Conservation (phyloP, 2,113 vertebrate genomes). For the Cavia aperea region DNA sequence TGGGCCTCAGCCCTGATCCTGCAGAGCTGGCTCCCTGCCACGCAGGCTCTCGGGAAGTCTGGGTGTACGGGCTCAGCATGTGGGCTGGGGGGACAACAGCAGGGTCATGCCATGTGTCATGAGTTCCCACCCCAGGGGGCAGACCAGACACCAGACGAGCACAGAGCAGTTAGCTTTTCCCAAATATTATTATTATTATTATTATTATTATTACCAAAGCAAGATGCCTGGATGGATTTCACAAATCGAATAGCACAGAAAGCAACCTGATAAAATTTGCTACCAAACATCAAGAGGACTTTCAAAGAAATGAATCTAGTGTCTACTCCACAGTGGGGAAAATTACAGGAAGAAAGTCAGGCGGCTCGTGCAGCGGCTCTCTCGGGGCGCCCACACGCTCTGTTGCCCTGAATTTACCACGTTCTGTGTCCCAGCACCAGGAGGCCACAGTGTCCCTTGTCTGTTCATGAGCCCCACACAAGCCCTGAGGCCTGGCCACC, state of each 20-base stretch:
- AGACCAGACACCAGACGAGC: background rate
- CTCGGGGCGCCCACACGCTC: background rate
- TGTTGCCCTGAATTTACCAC: background rate
- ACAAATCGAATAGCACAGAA: background rate
- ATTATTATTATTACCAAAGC: background rate
- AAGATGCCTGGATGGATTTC: background rate
- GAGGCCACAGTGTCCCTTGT: background rate
- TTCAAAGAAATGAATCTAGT: background rate
- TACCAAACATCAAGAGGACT: background rate
- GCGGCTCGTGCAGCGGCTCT: background rate
- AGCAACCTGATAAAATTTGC: background rate
- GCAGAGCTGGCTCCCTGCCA: background rate
- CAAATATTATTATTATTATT: background rate
- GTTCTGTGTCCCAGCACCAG: background rate
- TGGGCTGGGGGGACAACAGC: background rate
- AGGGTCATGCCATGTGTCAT: rapidly evolving
- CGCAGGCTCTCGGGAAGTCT: background rate
- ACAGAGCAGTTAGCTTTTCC: background rate
- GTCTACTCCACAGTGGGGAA: background rate
- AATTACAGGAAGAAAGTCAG: background rate
- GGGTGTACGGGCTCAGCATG: background rate
- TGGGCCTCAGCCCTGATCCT: background rate
- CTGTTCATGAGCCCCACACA: background rate
- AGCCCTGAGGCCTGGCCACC: background rate
- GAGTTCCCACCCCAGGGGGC: background rate